Evolutionary conservation across 2,888 invertebrate species (phyloP).

Genomic region (Eumerus sabulonum): DNA sequence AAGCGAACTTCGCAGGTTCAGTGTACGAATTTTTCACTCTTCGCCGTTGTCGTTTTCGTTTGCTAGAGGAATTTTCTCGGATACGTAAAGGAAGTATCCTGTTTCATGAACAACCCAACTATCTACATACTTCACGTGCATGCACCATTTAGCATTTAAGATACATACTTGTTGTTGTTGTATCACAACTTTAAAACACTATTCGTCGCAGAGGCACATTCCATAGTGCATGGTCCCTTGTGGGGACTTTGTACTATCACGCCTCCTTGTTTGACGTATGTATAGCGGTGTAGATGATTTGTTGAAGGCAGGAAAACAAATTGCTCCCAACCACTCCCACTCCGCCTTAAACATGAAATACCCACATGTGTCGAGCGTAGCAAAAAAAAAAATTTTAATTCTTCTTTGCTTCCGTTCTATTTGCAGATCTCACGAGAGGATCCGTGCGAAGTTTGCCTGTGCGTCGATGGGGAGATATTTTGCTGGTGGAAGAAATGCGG

Average conservation of each 20-base stretch:
- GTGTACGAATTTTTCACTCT: constrained; percentile 26
- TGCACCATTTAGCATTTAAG: constrained; percentile 2
- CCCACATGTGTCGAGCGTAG: too few species aligned
- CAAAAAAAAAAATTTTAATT: constrained; percentile 23
- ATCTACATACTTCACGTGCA: constrained; percentile 8
- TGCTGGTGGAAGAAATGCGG: constrained; percentile 85
- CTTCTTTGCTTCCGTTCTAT: constrained; percentile 59
- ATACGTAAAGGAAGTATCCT: too few species aligned
- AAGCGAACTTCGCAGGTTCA: constrained; percentile 4
- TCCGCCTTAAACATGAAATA: too few species aligned
- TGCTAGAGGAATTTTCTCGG: too few species aligned
- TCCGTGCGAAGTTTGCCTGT: constrained; percentile 83
- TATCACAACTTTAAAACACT: neutral
- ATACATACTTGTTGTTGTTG: neutral
- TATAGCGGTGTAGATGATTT: neutral
- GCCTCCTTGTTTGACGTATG: too few species aligned
- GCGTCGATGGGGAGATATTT: constrained; percentile 83
- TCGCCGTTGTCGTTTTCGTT: too few species aligned
- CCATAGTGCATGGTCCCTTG: too few species aligned
- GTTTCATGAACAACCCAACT: too few species aligned
- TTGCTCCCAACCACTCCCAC: constrained; percentile 5
- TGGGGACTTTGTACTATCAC: too few species aligned
- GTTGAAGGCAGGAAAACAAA: constrained; percentile 20
- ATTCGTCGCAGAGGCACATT: neutral
- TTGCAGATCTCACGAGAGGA: constrained; percentile 82